phyloP scores from a whole-genome alignment of 1,140 invertebrate species.

The Formica selysi region DNA sequence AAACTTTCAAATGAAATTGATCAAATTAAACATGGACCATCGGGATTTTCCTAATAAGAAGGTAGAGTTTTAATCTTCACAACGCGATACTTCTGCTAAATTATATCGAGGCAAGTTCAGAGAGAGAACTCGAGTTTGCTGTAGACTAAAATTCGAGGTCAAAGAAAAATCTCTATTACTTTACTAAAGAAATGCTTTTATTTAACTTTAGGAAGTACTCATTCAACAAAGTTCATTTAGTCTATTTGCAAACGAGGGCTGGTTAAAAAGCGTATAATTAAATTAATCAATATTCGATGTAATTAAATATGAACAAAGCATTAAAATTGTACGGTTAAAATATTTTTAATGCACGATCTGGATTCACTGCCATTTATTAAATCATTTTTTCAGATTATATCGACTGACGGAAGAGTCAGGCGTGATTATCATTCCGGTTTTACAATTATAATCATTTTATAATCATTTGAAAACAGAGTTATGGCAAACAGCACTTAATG shows the following conservation, averaged over 20 bases:
- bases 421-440: not conserved
- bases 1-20: constrained; percentile 20
- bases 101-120: not conserved
- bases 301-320: not conserved
- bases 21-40: constrained; percentile 4
- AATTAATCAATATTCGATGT: constrained; percentile 10
- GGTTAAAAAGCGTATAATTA: constrained; percentile 18
- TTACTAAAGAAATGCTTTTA: constrained; percentile 47
- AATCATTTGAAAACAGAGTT: not conserved
- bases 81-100: constrained; percentile 7
- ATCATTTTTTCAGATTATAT: not conserved
- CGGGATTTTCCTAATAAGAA: constrained; percentile 3
- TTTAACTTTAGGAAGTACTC: constrained; percentile 14
- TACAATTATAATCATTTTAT: constrained; percentile 4
- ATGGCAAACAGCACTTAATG: not conserved
- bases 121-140: constrained; percentile 20
- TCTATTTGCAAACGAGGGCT: constrained; percentile 16
- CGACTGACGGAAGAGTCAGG: not conserved
- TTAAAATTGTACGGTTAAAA: not conserved
- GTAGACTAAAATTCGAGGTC: constrained; percentile 16
- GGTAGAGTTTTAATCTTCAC: constrained; percentile 14
- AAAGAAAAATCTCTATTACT: constrained; percentile 48
- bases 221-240: constrained; percentile 11
- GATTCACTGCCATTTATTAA: constrained; percentile 5
- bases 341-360: not conserved